A percentile compares a stretch with the other conserved stretches of the same genome.
These are phyloP conservation scores for Embiotoca jacksoni DNA, from an alignment of 2,113 vertebrate species.

Conservation along the genomic window DNA sequence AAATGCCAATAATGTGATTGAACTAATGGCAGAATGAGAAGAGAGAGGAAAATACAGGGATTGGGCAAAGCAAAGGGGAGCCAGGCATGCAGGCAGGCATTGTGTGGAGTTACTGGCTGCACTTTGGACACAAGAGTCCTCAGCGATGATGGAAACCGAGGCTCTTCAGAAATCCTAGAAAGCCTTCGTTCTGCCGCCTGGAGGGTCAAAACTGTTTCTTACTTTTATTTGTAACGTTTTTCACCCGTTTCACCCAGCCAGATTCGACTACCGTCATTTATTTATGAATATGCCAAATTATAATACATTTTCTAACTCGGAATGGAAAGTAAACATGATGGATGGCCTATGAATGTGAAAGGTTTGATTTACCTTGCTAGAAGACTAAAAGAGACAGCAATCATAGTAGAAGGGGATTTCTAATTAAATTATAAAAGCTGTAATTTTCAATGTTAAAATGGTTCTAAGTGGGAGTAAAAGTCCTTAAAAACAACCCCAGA, in stretches of 20 bases:
- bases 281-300: too few relatives aligned
- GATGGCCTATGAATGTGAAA: neutral
- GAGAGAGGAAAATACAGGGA: conserved; percentile 21
- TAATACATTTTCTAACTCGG: neutral
- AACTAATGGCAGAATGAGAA: conserved; percentile 38
- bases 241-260: too few relatives aligned
- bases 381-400: too few relatives aligned
- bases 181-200: conserved; percentile 3
- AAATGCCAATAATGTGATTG: conserved; percentile 46
- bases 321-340: neutral
- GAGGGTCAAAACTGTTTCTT: conserved; percentile 23
- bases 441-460: neutral
- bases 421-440: too few relatives aligned
- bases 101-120: conserved; percentile 10
- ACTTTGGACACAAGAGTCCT: conserved; percentile 42
- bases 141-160: conserved; percentile 34
- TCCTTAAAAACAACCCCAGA: neutral
- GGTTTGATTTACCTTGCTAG: too few relatives aligned
- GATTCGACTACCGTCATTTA: too few relatives aligned
- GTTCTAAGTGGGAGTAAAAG: conserved; percentile 3
- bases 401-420: too few relatives aligned
- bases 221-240: neutral
- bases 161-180: conserved; percentile 15
- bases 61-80: neutral
- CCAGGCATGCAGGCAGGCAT: neutral